Base-by-base conservation (phyloP, 1,140 invertebrate species). In the Orius insidiosus region DNA sequence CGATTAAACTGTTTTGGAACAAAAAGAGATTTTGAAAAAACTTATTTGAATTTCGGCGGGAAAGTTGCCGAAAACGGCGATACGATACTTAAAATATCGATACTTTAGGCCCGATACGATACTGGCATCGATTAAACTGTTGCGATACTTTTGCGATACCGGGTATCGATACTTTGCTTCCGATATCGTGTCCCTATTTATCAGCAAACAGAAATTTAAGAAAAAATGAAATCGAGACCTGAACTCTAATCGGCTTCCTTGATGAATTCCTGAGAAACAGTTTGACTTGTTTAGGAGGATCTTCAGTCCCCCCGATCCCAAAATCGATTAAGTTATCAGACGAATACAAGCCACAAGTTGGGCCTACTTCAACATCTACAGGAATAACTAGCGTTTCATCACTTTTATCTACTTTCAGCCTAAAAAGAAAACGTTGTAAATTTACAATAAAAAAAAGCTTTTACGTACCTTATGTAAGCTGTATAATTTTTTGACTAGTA, bases 311-410 rank as follows among this genome's bases (percentile, higher is more conserved):
- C 38, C 84, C 68, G 52, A 85, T 70, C 51, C 85, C 86, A 66
- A 92, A 88, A 66, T 92, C 83, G 33, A 90, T 68, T 50, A 77
- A 63, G 49, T 85, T 81, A 55, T 76, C 74, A 35, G 77, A 73
- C 36, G 77, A 72, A 64, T 84, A 86, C 44, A 88, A 68, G 43
- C 83, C 80, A 54, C 78, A 70, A 55, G 65, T 58, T 40, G 74
- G 69, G 48, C 75, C 68, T 35, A 92, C 85, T 70, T 90, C 83
- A 13, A 90, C 75, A 66, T 90, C 85, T n/a, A 90, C 68, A 15
- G 85, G 85, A 47, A 90, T 70, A 48, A 89, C 75, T 38, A 82
- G 64, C 49, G 79, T 64, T 55, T 79, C 74, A 45, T 72, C 70
- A 50, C 68, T 72, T 55, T 71, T 70, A 58, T 80, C 80, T 19